Percentiles rank a stretch among this genome's conserved stretches.
These are phyloP conservation scores for Tetropium fuscum DNA, from an alignment of 2,888 invertebrate genomes.

Conservation along the genomic window DNA sequence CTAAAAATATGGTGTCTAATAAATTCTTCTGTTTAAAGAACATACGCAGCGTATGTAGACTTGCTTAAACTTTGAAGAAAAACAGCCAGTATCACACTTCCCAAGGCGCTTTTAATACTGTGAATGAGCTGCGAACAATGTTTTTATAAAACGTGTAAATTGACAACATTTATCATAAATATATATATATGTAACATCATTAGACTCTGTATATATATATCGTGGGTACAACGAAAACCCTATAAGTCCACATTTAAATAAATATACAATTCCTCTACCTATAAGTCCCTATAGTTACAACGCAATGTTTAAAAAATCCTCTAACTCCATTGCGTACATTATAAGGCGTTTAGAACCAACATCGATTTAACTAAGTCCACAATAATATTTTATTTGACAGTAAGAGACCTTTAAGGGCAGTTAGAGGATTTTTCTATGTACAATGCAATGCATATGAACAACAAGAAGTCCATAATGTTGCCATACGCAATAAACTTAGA, in stretches of 20 bases:
- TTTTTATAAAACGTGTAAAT: constrained; percentile 25
- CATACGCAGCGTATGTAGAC: not conserved
- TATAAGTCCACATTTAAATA: not conserved
- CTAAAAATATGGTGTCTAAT: constrained; percentile 24
- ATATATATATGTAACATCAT: constrained; percentile 8
- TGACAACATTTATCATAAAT: constrained; percentile 20
- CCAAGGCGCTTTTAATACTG: constrained; percentile 25
- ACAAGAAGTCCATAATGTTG: too few species aligned
- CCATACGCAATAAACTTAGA: too few species aligned
- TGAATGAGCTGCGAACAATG: constrained; percentile 22
- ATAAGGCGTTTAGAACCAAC: too few species aligned
- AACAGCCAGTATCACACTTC: not conserved
- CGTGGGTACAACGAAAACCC: not conserved
- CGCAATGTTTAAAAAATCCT: too few species aligned
- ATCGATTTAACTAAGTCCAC: too few species aligned
- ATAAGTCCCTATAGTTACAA: too few species aligned
- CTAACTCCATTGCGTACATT: too few species aligned
- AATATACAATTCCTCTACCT: too few species aligned
- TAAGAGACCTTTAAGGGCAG: too few species aligned
- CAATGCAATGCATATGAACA: too few species aligned
- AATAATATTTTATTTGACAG: too few species aligned
- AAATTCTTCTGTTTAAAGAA: not conserved
- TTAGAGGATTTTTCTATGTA: too few species aligned
- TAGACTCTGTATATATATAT: constrained; percentile 9
- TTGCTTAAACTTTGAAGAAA: not conserved